Evolutionary conservation across 1,140 invertebrate genomes (phyloP).

Genomic region (Campodea augens): DNA sequence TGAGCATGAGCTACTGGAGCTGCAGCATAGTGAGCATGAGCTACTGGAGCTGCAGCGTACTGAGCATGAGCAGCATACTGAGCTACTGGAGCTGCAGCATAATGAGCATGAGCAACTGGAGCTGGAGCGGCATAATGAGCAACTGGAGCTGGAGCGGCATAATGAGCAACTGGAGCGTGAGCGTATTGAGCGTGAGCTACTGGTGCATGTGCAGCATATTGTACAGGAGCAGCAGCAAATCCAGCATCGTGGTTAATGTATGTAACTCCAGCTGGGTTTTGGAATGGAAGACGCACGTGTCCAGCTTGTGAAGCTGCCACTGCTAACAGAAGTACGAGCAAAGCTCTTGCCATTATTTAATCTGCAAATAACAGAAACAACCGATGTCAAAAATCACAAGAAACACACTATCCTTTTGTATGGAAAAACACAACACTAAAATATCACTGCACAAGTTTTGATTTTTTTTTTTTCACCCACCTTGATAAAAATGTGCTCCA

Average conservation of each 20-base stretch:
- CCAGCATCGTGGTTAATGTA: constrained; percentile 19
- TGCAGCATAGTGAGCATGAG: constrained; percentile 12
- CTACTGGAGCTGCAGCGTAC: background rate
- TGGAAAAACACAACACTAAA: too few relatives aligned
- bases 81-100: too few relatives aligned
- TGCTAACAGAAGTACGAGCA: background rate
- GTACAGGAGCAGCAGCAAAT: background rate
- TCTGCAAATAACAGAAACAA: too few relatives aligned
- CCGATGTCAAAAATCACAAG: too few relatives aligned
- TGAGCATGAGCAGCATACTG: background rate
- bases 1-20: constrained; percentile 18
- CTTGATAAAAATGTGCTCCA: too few relatives aligned
- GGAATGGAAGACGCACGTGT: constrained; percentile 24
- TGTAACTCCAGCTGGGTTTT: constrained; percentile 28
- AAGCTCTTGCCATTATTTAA: background rate
- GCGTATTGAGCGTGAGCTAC: constrained; percentile 6
- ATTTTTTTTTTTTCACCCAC: too few relatives aligned
- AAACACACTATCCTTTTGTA: too few relatives aligned
- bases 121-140: constrained; percentile 17
- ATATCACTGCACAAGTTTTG: too few relatives aligned
- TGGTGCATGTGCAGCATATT: constrained; percentile 6
- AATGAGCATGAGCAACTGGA: constrained; percentile 17
- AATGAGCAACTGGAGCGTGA: constrained; percentile 14
- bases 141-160: constrained; percentile 19
- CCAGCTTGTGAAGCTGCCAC: constrained; percentile 18